Evolutionary conservation across 2,113 vertebrate genomes (phyloP).

Genomic region (Phaetusa simplex): DNA sequence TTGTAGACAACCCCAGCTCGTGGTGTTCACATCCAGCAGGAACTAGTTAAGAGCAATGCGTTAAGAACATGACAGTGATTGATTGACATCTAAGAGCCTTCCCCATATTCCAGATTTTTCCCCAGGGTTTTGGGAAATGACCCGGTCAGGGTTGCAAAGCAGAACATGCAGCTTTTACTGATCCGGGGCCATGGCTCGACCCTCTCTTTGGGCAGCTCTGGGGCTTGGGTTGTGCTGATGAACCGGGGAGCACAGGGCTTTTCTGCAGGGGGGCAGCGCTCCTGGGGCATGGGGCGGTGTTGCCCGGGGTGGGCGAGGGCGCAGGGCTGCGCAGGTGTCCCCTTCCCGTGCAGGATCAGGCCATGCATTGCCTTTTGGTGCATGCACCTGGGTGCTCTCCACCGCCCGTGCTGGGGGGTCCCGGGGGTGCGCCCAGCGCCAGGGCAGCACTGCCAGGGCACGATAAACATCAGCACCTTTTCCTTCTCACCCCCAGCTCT

Average conservation of each 20-base stretch:
- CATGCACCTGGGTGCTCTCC: accelerated
- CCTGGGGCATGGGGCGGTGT: background rate
- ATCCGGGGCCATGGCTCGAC: accelerated
- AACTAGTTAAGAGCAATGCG: background rate
- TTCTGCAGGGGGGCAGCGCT: background rate
- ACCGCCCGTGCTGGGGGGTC: background rate
- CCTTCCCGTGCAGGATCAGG: background rate
- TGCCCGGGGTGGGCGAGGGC: background rate
- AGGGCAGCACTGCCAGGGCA: background rate
- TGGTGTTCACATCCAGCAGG: background rate
- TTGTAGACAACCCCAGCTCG: background rate
- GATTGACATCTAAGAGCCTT: background rate
- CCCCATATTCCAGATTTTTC: background rate
- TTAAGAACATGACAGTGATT: background rate
- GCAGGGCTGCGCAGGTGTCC: background rate
- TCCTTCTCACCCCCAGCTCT: background rate
- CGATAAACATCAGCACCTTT: background rate
- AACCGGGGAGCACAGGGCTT: background rate
- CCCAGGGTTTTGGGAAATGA: background rate
- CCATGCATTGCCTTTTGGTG: background rate
- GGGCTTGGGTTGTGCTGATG: background rate
- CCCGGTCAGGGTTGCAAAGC: background rate
- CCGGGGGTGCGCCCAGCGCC: accelerated
- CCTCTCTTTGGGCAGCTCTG: background rate
- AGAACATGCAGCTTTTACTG: background rate